Evolutionary conservation across 2,113 vertebrate species (phyloP).

Genomic region (Misgurnus mizolepis): DNA sequence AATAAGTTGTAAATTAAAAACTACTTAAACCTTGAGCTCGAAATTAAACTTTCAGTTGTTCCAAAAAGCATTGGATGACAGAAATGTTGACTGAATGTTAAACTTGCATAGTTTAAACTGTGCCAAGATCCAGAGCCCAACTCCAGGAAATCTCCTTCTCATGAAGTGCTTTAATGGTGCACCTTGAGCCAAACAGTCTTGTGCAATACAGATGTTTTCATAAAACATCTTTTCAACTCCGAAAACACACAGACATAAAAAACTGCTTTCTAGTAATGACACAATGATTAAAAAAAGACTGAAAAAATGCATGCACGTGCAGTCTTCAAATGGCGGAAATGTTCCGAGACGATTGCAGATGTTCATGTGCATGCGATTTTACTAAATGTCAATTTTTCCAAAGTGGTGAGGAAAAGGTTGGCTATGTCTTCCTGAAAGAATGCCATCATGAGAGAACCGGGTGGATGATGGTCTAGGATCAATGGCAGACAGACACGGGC

Average conservation of each 20-base stretch:
- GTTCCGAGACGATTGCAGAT: conserved; percentile 4
- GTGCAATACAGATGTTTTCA: conserved; percentile 8
- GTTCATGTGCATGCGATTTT: conserved; percentile 29
- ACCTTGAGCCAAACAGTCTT: conserved; percentile 11
- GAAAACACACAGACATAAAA: background rate
- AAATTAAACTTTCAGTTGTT: background rate
- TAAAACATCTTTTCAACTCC: background rate
- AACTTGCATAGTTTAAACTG: background rate
- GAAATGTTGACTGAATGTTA: too few relatives aligned
- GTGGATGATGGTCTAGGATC: background rate
- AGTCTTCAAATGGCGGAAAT: background rate
- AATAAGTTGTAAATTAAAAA: background rate
- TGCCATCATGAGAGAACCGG: conserved; percentile 5
- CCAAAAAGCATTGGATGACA: background rate
- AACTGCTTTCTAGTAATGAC: background rate
- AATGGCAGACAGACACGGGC: background rate
- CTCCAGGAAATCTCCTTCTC: background rate
- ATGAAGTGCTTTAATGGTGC: conserved; percentile 2
- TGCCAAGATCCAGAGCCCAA: background rate
- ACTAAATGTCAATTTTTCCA: conserved; percentile 42
- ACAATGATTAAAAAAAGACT: conserved; percentile 2
- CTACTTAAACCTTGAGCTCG: background rate
- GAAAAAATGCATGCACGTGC: background rate
- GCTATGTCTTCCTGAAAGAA: conserved; percentile 7
- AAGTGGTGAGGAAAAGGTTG: background rate